Evolutionary conservation across 2,888 invertebrate species (phyloP).

Genomic region (Dasypogon diadema): DNA sequence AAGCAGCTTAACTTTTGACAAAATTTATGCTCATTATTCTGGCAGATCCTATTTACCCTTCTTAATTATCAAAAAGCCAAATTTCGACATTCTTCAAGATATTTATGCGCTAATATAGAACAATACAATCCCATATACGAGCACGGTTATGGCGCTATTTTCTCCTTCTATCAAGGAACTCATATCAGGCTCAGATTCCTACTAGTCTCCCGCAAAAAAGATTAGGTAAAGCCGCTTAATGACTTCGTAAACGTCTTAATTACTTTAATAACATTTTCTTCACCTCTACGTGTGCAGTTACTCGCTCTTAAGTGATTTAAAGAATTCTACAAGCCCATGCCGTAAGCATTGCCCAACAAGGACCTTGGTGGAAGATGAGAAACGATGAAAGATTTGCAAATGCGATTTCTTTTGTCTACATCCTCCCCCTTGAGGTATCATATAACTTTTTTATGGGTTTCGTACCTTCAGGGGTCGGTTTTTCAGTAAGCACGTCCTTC

Average conservation of each 20-base stretch:
- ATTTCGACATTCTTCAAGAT: too few species aligned
- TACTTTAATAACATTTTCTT: slow-evolving; percentile 5
- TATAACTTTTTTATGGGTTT: slow-evolving; percentile 13
- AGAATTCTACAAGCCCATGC: background rate
- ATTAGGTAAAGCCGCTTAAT: background rate
- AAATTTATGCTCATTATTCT: too few species aligned
- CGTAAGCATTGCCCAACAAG: background rate
- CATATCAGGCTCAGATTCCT: too few species aligned
- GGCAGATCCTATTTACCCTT: too few species aligned
- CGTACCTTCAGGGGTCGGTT: slow-evolving; percentile 5
- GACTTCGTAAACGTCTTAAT: background rate
- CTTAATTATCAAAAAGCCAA: too few species aligned
- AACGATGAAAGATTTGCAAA: slow-evolving; percentile 21
- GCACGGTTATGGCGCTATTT: too few species aligned
- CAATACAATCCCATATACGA: too few species aligned
- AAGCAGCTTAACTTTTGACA: too few species aligned
- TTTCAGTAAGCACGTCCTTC: slow-evolving; percentile 1
- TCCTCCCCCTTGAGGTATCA: background rate
- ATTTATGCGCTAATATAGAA: too few species aligned
- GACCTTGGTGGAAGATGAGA: background rate
- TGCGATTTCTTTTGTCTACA: slow-evolving; percentile 6
- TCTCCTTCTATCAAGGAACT: too few species aligned
- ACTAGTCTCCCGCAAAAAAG: too few species aligned
- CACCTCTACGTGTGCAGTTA: background rate
- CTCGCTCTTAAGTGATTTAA: background rate